Evolutionary conservation across 2,113 vertebrate genomes (phyloP), one percentile per base, ranked within the genome.

Genomic region (Chlorodrepanis virens): DNA sequence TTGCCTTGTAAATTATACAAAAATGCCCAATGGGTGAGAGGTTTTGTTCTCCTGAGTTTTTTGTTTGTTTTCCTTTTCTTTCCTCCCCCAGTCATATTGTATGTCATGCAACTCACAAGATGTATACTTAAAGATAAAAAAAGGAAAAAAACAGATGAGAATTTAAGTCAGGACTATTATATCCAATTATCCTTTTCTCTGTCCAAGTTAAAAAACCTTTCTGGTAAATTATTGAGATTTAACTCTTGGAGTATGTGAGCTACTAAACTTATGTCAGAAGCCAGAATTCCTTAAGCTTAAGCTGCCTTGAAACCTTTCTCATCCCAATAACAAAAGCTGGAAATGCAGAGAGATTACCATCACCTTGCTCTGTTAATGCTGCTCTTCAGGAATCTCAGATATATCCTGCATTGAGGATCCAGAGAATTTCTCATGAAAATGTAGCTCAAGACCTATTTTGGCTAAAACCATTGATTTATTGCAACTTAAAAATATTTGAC

Each of bases 331-430:
- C 11, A 71, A 71, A 90, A 89, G 16, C 14, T 71, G 47, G 37
- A 75, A 37, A 8, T 81, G 44, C 21, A 88, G 72, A 50, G 10
- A 10, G n/a, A 87, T 25, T 45, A 63, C 78, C 56, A 49, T 64
- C 68, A 90, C 68, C 64, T 92, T 95, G 17, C 12, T 12, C 40
- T 79, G 24, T n/a, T 90, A 90, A 86, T 75, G 70, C 5, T 25
- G 6, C 25, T 84, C 42, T 67, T 88, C 35, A 95, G 79, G 86
- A 96, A 97, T 94, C 82, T 85, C 33, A 89, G 54, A 71, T 21
- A 85, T 87, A 96, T 96, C 86, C 90, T 98, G 53, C 57, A 86
- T 13, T 60, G 72, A 16, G 27, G 49, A 88, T 87, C n/a, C 79
- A 90, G 76, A 84, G 59, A 90, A 90, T 87, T 91, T 94, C 49